These are phyloP conservation scores for Drosophila hydei DNA, from an alignment of 1,140 invertebrate species.

Conservation along the genomic window DNA sequence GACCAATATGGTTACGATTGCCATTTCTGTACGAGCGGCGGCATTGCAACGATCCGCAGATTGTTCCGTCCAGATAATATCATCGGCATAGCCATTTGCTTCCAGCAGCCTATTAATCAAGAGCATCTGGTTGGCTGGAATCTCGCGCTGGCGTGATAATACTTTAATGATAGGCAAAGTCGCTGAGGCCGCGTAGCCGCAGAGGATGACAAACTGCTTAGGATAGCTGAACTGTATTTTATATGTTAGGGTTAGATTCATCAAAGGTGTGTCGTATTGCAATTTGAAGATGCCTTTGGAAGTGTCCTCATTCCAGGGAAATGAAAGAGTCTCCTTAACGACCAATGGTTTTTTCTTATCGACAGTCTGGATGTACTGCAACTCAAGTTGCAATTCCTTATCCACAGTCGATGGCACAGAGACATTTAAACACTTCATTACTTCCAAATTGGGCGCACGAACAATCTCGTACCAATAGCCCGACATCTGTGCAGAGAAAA, in stretches of 20 bases:
- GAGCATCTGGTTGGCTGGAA: neutral
- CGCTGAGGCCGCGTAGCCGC: slow-evolving; percentile 41
- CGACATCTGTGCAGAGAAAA: slow-evolving; percentile 42
- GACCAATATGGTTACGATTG: neutral
- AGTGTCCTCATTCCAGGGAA: slow-evolving; percentile 40
- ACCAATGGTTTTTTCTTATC: slow-evolving; percentile 2
- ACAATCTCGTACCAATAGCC: slow-evolving; percentile 58
- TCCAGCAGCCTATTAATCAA: neutral
- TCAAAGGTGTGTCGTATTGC: neutral
- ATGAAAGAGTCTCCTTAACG: slow-evolving; percentile 30
- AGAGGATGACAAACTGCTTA: slow-evolving; percentile 18
- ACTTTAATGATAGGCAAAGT: slow-evolving; percentile 56
- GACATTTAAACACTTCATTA: slow-evolving; percentile 59
- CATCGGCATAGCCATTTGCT: neutral
- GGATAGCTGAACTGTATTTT: slow-evolving; percentile 40
- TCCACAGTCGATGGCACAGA: slow-evolving; percentile 37
- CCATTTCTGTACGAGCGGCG: slow-evolving; percentile 14
- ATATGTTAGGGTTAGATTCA: slow-evolving; percentile 25
- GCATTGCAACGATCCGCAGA: slow-evolving; percentile 47
- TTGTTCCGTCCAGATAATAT: slow-evolving; percentile 53
- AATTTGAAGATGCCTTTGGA: slow-evolving; percentile 40
- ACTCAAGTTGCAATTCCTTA: neutral
- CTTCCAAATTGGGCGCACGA: slow-evolving; percentile 39
- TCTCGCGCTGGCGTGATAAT: slow-evolving; percentile 31
- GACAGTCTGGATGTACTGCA: slow-evolving; percentile 49